These are phyloP conservation scores for Protonibea diacanthus DNA, from an alignment of 2,797 vertebrate species.

Conservation along the genomic window DNA sequence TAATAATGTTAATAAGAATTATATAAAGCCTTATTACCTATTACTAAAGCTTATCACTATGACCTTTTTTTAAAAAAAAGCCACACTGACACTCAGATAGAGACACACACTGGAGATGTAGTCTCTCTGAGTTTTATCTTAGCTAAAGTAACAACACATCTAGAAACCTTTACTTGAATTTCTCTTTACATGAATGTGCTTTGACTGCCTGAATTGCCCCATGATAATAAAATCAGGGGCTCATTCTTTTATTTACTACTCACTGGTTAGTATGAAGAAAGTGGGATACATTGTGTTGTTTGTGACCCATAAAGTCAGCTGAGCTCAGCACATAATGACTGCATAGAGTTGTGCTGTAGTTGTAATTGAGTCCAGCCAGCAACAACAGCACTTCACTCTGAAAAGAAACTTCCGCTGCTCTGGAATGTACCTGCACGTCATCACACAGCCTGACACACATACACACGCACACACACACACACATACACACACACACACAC, in stretches of 20 bases:
- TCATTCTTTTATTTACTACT: neutral
- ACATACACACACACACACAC: conserved; percentile 16
- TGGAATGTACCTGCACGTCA: conserved; percentile 79
- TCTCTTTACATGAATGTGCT: too few relatives aligned
- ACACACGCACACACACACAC: conserved; percentile 23
- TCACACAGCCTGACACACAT: conserved; percentile 62
- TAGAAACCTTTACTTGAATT: too few relatives aligned
- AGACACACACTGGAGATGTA: too few relatives aligned
- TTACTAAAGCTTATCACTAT: too few relatives aligned
- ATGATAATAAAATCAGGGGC: neutral
- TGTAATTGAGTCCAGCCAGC: conserved; percentile 67
- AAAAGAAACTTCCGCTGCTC: conserved; percentile 88
- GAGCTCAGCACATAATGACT: conserved; percentile 23
- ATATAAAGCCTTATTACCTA: too few relatives aligned
- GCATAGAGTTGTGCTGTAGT: conserved; percentile 17
- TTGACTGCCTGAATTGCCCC: too few relatives aligned
- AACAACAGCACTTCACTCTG: conserved; percentile 84
- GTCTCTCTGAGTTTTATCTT: too few relatives aligned
- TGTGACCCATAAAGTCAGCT: conserved; percentile 10
- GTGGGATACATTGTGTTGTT: conserved; percentile 4
- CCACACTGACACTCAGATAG: too few relatives aligned
- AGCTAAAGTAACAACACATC: too few relatives aligned
- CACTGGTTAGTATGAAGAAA: neutral
- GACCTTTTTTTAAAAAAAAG: too few relatives aligned
- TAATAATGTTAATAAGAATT: too few relatives aligned